Evolutionary conservation across 2,888 invertebrate species (phyloP).

Genomic region (Scaptodrosophila latifasciaeformis): DNA sequence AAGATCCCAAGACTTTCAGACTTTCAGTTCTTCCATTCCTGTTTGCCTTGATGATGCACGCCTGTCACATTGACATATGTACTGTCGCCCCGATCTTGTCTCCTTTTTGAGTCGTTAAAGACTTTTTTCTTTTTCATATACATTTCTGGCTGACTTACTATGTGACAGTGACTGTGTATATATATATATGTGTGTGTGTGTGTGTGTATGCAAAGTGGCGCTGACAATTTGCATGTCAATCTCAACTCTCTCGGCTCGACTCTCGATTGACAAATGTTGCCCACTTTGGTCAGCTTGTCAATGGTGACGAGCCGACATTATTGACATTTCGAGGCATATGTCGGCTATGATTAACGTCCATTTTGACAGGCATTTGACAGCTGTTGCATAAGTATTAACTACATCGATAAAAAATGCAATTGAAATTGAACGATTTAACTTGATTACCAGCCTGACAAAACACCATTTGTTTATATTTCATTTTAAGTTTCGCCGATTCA

Average conservation of each 20-base stretch:
- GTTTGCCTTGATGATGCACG: conserved; percentile 43
- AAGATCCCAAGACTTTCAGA: too few species aligned
- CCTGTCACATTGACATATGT: conserved; percentile 65
- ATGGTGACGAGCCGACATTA: not conserved
- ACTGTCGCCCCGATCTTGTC: conserved; percentile 37
- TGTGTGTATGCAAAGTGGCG: too few species aligned
- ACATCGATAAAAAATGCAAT: too few species aligned
- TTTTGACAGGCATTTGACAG: conserved; percentile 64
- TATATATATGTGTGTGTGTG: too few species aligned
- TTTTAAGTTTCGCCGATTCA: too few species aligned
- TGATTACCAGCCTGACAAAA: not conserved
- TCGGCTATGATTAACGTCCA: conserved; percentile 58
- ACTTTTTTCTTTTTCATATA: too few species aligned
- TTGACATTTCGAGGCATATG: conserved; percentile 44
- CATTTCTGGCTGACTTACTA: too few species aligned
- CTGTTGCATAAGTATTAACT: conserved; percentile 50
- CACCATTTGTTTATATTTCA: too few species aligned
- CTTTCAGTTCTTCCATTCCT: not conserved
- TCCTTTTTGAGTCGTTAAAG: not conserved
- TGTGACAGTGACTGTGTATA: too few species aligned
- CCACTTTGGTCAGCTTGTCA: conserved; percentile 55
- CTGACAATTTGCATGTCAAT: conserved; percentile 67
- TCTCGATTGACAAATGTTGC: conserved; percentile 58
- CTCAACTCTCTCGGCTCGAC: too few species aligned
- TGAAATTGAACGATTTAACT: not conserved